A percentile compares a stretch with the other conserved stretches of the same genome.
Conservation (phyloP, 2,113 vertebrate species). For the Bungarus multicinctus region DNA sequence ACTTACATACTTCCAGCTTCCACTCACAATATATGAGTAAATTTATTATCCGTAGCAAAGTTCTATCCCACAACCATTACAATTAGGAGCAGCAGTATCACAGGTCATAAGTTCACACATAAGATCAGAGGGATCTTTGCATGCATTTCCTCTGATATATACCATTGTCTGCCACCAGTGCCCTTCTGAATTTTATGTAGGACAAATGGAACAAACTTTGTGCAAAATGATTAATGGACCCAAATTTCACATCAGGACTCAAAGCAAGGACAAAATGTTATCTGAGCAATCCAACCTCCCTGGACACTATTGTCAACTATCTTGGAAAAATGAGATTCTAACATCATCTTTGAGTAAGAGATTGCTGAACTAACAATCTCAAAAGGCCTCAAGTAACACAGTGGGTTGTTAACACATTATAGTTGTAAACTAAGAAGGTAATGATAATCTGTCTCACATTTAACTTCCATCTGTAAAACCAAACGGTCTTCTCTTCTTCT, state of each 20-base stretch:
- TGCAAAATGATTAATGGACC: neutral
- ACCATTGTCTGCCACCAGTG: neutral
- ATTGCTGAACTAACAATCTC: neutral
- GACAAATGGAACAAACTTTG: neutral
- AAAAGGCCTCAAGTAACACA: neutral
- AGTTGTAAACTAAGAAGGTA: neutral
- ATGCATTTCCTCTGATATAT: neutral
- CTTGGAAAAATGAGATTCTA: neutral
- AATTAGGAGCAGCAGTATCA: neutral
- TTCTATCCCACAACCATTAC: neutral
- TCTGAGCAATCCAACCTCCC: neutral
- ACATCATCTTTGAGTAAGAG: neutral
- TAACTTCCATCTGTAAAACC: neutral
- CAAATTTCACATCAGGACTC: neutral
- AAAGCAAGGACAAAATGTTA: neutral
- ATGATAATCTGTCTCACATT: neutral
- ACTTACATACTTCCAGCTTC: neutral
- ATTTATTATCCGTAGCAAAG: neutral
- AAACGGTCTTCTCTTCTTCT: neutral
- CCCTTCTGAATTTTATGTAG: neutral
- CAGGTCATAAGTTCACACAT: neutral
- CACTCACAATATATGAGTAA: neutral
- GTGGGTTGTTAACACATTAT: neutral
- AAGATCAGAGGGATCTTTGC: neutral
- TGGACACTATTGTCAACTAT: neutral